Base-by-base conservation (phyloP, 2,888 invertebrate genomes). In the Parnassius apollo region DNA sequence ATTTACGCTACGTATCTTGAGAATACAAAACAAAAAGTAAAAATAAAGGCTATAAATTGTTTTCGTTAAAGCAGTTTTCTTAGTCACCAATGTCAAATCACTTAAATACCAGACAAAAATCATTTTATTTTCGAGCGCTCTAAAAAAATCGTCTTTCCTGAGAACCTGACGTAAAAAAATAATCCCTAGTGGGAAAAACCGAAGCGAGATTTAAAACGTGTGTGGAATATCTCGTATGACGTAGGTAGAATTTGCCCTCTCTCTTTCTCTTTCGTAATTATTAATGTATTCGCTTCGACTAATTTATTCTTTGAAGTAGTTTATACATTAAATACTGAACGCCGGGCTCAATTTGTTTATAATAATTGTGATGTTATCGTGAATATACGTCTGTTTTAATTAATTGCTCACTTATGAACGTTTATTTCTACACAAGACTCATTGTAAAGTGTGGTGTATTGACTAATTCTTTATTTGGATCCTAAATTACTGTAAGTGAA, bases 241-340 rank as follows among this genome's bases (percentile, higher is more conserved):
- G 12, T 49, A n/a, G 13, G 8, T 7, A 7, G 9, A 13, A 12
- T 49, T 9, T 13, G 13, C 42, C 42, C 3, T 50, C 50, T 50
- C 57, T 49, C 9, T 57, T 50, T 49, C 42, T 10, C 57, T 50
- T 18, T 18, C 2, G 10, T 42, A 42, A 18, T 22, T 10, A 8
- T 42, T 42, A 50, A 50, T 50, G 42, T 11, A 11, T 12, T 42
- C 3, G 9, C 18, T 8, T 42, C 35, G 18, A 50, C 13, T 50
- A 57, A 22, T 46, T 35, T 42, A 18, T 42, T 42, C 2, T 9
- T 50, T 13, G n/a, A 11, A 50, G 46, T 22, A 10, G 42, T 42
- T 50, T 57, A 57, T 57, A 57, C n/a, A 8, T 50, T 12, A 18
- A 50, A 57, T n/a, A 57, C n/a, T 50, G 48, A 42, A 57, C 7